phyloP scores from a whole-genome alignment of 2,797 vertebrate species.

The Ispidina picta region DNA sequence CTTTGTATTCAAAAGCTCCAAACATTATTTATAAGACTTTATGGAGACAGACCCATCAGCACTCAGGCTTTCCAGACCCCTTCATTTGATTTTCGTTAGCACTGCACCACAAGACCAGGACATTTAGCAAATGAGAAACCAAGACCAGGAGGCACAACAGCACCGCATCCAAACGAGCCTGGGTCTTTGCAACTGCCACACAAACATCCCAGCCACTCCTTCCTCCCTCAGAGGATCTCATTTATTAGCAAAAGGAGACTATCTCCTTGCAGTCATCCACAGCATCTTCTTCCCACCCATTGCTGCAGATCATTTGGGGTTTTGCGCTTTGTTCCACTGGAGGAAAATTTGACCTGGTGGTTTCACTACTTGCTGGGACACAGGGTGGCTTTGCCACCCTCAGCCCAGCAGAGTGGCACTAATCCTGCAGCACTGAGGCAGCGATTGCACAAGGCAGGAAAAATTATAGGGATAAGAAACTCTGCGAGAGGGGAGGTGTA shows the following conservation, averaged over 20 bases:
- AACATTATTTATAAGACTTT: slow-evolving; percentile 47
- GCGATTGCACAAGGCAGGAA: background rate
- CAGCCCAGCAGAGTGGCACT: background rate
- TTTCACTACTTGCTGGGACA: background rate
- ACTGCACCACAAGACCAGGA: background rate
- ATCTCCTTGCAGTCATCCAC: background rate
- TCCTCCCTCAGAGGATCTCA: background rate
- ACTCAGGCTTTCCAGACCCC: slow-evolving; percentile 7
- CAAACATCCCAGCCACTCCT: rapidly evolving
- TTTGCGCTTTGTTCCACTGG: background rate
- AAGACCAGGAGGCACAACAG: background rate
- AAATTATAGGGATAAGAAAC: background rate
- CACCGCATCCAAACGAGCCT: background rate
- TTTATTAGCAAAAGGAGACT: background rate
- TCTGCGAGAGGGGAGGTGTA: background rate
- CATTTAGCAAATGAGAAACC: background rate
- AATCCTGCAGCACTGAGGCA: background rate
- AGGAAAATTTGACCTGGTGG: background rate
- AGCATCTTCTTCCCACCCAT: background rate
- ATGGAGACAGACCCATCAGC: slow-evolving; percentile 57
- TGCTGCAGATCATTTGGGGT: rapidly evolving
- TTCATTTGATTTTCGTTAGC: slow-evolving; percentile 47
- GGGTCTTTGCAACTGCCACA: background rate
- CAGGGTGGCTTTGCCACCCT: background rate
- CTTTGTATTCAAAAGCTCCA: slow-evolving; percentile 50